phyloP scores from a whole-genome alignment of 2,797 vertebrate species.

The Bufotes viridis region DNA sequence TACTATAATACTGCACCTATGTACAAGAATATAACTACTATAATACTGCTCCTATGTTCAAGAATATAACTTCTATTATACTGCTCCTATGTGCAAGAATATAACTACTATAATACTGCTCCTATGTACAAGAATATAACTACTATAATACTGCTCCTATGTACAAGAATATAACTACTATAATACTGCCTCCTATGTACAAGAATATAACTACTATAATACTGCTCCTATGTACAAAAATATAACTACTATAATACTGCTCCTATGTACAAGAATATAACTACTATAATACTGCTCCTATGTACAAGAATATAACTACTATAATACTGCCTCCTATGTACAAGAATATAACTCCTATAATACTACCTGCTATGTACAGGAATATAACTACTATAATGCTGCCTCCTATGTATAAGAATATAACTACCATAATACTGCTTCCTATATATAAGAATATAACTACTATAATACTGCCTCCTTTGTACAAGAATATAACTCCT shows the following conservation, averaged over 20 bases:
- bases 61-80: constrained; percentile 6
- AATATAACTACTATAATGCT: constrained; percentile 18
- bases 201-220: not conserved
- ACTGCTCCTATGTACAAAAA: not conserved
- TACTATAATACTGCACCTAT: constrained; percentile 1
- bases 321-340: constrained; percentile 11
- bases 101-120: not conserved
- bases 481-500: not conserved
- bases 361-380: not conserved
- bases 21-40: constrained; percentile 3
- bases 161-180: constrained; percentile 12
- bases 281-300: constrained; percentile 15
- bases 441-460: not conserved
- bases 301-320: constrained; percentile 15
- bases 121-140: constrained; percentile 4
- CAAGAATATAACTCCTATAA: constrained; percentile 19
- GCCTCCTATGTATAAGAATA: not conserved
- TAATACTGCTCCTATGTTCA: not conserved
- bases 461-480: not conserved
- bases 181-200: constrained; percentile 3
- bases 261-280: constrained; percentile 10
- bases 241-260: constrained; percentile 19
- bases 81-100: not conserved
- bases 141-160: constrained; percentile 3
- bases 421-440: not conserved